These are phyloP conservation scores for Octopus sinensis DNA, from an alignment of 1,140 invertebrate genomes.

Conservation along the genomic window DNA sequence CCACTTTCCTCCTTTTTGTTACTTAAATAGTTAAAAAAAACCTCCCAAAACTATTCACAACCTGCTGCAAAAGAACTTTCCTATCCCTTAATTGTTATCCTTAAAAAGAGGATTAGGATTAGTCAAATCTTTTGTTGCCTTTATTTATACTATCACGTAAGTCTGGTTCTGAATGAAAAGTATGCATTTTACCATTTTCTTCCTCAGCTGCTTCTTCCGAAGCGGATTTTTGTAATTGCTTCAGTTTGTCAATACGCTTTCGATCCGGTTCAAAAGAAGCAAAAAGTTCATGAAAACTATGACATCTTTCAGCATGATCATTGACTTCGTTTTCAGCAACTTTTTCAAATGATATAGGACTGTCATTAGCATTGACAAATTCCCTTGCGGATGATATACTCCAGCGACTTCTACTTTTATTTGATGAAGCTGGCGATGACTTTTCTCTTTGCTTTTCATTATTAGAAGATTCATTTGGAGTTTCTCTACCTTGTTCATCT, in stretches of 20 bases:
- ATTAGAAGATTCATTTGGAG: neutral
- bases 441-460: conserved; percentile 7
- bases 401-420: neutral
- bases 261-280: conserved; percentile 41
- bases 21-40: too few species aligned
- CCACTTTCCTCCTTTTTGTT: too few species aligned
- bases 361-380: neutral
- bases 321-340: conserved; percentile 9
- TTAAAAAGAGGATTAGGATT: too few species aligned
- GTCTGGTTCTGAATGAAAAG: conserved; percentile 43
- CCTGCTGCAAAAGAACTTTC: too few species aligned
- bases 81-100: too few species aligned
- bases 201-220: conserved; percentile 38
- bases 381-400: conserved; percentile 3
- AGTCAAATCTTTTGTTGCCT: neutral
- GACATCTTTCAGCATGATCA: conserved; percentile 34
- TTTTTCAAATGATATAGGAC: neutral
- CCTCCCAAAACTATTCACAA: too few species aligned
- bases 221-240: conserved; percentile 39
- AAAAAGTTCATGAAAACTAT: conserved; percentile 49
- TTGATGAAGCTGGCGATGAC: conserved; percentile 12
- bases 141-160: conserved; percentile 15
- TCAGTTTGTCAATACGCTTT: conserved; percentile 23
- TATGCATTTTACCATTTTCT: conserved; percentile 33
- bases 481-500: neutral